Evolutionary conservation across 1,140 invertebrate genomes (phyloP).

Genomic region (Rhyacophila brunnea): DNA sequence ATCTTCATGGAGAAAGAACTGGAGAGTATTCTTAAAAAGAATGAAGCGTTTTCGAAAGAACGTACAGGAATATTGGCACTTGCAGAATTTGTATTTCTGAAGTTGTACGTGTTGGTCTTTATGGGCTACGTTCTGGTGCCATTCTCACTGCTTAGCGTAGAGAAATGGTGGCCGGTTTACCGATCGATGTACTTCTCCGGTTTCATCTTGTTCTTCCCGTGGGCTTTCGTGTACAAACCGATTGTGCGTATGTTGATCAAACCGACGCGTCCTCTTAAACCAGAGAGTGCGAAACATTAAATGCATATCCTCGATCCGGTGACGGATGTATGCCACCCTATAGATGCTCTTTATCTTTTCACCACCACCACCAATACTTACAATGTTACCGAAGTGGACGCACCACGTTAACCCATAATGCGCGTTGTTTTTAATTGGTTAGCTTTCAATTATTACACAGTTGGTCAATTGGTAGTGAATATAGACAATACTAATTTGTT

Average conservation of each 20-base stretch:
- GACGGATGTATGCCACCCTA: no score
- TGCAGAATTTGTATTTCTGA: constrained; percentile 60
- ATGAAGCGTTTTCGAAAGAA: constrained; percentile 50
- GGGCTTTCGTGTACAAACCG: constrained; percentile 55
- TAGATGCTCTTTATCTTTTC: no score
- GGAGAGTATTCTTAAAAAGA: constrained; percentile 54
- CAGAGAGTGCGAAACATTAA: no score
- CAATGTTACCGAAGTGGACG: no score
- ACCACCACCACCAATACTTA: no score
- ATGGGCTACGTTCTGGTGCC: constrained; percentile 84
- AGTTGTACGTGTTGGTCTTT: constrained; percentile 74
- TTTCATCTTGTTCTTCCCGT: constrained; percentile 61
- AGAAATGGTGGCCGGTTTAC: constrained; percentile 64
- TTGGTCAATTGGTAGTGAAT: no score
- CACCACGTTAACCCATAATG: no score
- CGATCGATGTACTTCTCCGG: constrained; percentile 63
- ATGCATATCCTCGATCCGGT: no score
- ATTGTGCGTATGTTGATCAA: constrained; percentile 35
- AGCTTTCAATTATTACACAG: no score
- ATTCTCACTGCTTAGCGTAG: constrained; percentile 73
- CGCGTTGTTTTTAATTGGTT: no score
- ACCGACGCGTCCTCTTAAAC: constrained; percentile 1
- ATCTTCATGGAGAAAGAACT: constrained; percentile 83
- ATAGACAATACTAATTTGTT: no score
- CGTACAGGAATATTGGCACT: constrained; percentile 40